Percentiles rank a stretch among this genome's conserved stretches.
phyloP scores from a whole-genome alignment of 1,140 invertebrate species.

The Colletes latitarsis region DNA sequence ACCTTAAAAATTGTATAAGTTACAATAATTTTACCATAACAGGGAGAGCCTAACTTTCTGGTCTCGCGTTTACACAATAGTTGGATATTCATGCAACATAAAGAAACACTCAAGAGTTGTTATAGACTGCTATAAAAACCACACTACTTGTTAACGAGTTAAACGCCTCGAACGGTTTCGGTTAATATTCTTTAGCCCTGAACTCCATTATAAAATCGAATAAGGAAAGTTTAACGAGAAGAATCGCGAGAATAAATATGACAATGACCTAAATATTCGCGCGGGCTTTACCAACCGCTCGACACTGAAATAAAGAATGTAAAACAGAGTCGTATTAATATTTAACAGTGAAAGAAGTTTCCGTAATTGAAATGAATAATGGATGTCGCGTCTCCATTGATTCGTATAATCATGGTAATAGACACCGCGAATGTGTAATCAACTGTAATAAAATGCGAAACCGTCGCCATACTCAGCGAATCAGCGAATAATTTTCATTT shows the following conservation, averaged over 20 bases:
- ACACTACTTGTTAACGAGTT: too few relatives aligned
- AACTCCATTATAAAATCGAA: background rate
- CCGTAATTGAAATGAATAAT: constrained; percentile 48
- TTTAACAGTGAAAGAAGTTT: constrained; percentile 28
- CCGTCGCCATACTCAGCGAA: too few relatives aligned
- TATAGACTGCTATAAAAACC: too few relatives aligned
- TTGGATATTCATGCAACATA: too few relatives aligned
- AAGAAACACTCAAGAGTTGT: too few relatives aligned
- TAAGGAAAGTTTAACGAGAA: background rate
- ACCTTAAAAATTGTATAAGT: too few relatives aligned
- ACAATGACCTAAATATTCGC: constrained; percentile 18
- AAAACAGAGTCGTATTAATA: constrained; percentile 19
- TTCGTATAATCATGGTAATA: constrained; percentile 33
- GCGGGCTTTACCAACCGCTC: too few relatives aligned
- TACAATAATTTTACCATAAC: too few relatives aligned
- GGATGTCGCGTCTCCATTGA: constrained; percentile 26
- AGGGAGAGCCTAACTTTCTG: too few relatives aligned
- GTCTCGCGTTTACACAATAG: too few relatives aligned
- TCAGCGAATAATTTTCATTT: too few relatives aligned
- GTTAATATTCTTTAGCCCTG: background rate
- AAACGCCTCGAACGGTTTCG: background rate
- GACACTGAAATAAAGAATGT: background rate
- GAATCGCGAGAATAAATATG: constrained; percentile 14
- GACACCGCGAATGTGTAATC: constrained; percentile 10
- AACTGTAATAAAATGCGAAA: constrained; percentile 9